Base-by-base conservation (phyloP, 2,113 vertebrate species). In the Amazona vittata region DNA sequence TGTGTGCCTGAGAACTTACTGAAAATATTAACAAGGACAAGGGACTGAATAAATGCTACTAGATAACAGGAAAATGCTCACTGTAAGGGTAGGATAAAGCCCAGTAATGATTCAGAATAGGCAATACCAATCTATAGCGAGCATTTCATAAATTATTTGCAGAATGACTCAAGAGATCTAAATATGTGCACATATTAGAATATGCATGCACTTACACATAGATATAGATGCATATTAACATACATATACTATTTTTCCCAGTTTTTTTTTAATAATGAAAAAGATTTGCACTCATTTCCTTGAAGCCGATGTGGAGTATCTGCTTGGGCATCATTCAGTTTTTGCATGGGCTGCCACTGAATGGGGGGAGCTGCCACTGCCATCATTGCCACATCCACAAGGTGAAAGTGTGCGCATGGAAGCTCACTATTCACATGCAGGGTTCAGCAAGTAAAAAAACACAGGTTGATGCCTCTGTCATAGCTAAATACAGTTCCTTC, bases 21-120 rank as follows among this genome's bases (percentile, higher is more conserved):
- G 62, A 84, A 94, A 88, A 86, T 46, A 63, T 37, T 68, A 64
- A 55, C 29, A 84, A 65, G 63, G 29, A 49, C 29, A 55, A 74
- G 43, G 25, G 37, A 81, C 21, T 43, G n/a, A 91, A 89, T 52
- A 31, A 84, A 37, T 49, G 18, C 11, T n/a, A 35, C 57, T 35
- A 35, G 57, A 15, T 35, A 59, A 35, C 57, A 59, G 57, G 57
- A 59, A 59, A 35, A 24, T 21, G 14, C 33, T 24, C 21, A 6
- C 57, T 59, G 33, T 19, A 55, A 44, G 5, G 16, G 4, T 8
- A 89, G 31, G 55, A 81, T 37, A 78, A 90, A 93, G 21, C 35
- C 33, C 17, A 78, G 18, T 10, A 84, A 63, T 83, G 26, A 75
- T 25, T 89, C 60, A 86, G 49, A 69, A 77, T 14, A 67, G 31